phyloP scores from a whole-genome alignment of 1,140 invertebrate genomes.

The Euura lappo region DNA sequence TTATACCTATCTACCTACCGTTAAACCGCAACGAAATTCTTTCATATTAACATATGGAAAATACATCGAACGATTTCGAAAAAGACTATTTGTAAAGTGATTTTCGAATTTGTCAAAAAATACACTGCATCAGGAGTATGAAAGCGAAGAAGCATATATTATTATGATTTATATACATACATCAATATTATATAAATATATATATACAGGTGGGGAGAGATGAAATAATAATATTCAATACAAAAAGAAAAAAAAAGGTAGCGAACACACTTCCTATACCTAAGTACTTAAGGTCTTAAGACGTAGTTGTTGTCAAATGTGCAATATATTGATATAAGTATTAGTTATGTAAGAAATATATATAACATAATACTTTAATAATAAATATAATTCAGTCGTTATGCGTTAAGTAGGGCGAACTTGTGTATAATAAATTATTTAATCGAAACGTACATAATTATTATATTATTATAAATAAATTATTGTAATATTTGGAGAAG shows the following conservation, averaged over 20 bases:
- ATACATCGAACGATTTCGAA: conserved; percentile 1
- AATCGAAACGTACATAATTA: not conserved
- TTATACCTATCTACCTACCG: not conserved
- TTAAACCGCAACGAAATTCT: conserved; percentile 36
- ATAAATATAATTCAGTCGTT: not conserved
- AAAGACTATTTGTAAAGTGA: not conserved
- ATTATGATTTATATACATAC: too few relatives aligned
- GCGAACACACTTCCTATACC: conserved; percentile 51
- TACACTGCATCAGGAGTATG: too few relatives aligned
- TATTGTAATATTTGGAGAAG: not conserved
- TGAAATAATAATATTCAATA: conserved; percentile 8
- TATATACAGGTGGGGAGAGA: conserved; percentile 3
- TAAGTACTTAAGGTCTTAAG: conserved; percentile 52
- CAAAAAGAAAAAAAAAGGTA: conserved; percentile 27
- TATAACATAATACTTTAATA: conserved; percentile 47
- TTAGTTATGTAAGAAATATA: conserved; percentile 45
- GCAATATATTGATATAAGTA: conserved; percentile 60
- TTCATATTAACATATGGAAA: not conserved
- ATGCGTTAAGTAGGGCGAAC: conserved; percentile 5
- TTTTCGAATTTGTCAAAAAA: not conserved
- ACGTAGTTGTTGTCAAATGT: conserved; percentile 62
- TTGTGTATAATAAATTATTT: not conserved
- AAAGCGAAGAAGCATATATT: too few relatives aligned
- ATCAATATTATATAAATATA: not conserved
- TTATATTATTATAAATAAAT: not conserved